Conservation (phyloP, 2,113 vertebrate species). For the Hippolais icterina region DNA sequence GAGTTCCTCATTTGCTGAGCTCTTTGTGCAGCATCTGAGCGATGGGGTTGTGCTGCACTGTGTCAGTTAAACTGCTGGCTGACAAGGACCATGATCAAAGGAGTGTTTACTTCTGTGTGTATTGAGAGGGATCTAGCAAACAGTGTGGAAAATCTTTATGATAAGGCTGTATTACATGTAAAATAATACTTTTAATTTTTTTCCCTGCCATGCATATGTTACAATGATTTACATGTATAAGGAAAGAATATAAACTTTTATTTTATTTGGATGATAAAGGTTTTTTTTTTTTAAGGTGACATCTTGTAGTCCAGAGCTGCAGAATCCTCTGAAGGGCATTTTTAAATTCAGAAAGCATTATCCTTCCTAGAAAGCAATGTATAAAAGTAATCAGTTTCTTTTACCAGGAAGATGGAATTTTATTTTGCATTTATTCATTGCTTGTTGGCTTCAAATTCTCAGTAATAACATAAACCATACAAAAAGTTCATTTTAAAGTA, state of each 20-base stretch:
- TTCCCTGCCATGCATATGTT: not conserved
- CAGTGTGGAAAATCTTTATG: not conserved
- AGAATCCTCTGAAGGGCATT: not conserved
- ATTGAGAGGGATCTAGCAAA: not conserved
- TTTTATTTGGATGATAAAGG: not conserved
- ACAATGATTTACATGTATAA: not conserved
- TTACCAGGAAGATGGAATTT: not conserved
- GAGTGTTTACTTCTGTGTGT: not conserved
- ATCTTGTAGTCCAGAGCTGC: not conserved
- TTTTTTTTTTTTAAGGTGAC: not conserved
- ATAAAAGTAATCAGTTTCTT: not conserved
- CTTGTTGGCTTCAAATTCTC: not conserved
- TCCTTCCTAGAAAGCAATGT: not conserved
- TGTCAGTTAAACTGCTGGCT: not conserved
- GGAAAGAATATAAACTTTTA: not conserved
- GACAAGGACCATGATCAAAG: conserved; percentile 43
- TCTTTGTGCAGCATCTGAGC: conserved; percentile 70
- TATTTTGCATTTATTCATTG: not conserved
- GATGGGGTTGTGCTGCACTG: conserved; percentile 51
- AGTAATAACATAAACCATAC: not conserved
- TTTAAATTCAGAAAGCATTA: not conserved
- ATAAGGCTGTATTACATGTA: not conserved
- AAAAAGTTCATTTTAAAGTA: not conserved
- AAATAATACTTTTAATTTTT: not conserved
- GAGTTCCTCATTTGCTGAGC: conserved; percentile 59